Base-by-base conservation (phyloP, 2,888 invertebrate species). In the Ormyrus pomaceus region DNA sequence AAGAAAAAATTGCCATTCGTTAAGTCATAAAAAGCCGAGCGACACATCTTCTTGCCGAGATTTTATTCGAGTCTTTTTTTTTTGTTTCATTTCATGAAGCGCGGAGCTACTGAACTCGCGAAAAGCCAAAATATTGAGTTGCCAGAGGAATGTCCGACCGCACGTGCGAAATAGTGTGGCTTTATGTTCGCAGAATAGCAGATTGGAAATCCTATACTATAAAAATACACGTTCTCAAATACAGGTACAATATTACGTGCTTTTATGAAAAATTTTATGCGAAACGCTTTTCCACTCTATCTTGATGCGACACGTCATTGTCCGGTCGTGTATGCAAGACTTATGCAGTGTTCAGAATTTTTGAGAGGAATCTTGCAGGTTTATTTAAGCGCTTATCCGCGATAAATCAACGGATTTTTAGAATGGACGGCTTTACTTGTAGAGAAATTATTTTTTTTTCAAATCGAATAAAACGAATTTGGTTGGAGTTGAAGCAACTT, bases 91-190 rank as follows among this genome's bases (percentile, higher is more conserved):
- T 69, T 51, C 9, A 61, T 48, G 13, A 76, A n/a, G 48, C 46
- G 5, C 7, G 10, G 51, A 45, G 5, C 59, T 61, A 77, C 48
- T 4, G 48, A 19, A 50, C 62, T 69, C 9, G 51, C 13, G 56
- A 59, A 79, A 69, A 68, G 61, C 50, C 64, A 69, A 62, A 79
- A 79, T 75, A 79, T 75, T 69, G 65, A 74, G 65, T 75, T 79
- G 45, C 48, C 53, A 50, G 65, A 34, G 51, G 70, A 70, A 75
- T 58, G 50, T 58, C 50, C 58, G 46, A 74, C 58, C 74, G 64
- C 74, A 59, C 51, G 79, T 74, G 58, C 48, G 61, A 34, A 78
- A n/a, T 46, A 55, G 48, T 53, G n/a, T 2, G 34, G 48, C 53
- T 78, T 72, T 72, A 72, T 61, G 66, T 53, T 61, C 65, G 10